Evolutionary conservation across 2,113 vertebrate species (phyloP).

Genomic region (Shinisaurus crocodilurus): DNA sequence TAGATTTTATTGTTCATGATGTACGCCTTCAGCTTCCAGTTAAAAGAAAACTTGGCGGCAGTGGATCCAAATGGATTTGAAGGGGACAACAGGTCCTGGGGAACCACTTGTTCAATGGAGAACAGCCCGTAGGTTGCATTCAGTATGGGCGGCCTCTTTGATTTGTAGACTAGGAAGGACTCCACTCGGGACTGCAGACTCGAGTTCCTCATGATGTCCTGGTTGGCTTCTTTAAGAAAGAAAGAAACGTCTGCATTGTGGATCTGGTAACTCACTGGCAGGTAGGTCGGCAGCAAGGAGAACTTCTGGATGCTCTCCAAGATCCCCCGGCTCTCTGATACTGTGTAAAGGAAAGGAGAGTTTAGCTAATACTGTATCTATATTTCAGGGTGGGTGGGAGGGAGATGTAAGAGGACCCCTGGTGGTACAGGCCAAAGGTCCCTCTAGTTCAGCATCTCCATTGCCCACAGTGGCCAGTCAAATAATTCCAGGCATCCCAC

Average conservation of each 20-base stretch:
- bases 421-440: background rate
- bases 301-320: constrained; percentile 82
- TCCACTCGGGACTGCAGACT: constrained; percentile 90
- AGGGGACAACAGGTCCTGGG: constrained; percentile 81
- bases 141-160: constrained; percentile 80
- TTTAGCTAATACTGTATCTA: background rate
- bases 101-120: constrained; percentile 78
- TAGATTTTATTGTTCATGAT: constrained; percentile 84
- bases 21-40: constrained; percentile 87
- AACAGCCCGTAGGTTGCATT: constrained; percentile 87
- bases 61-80: constrained; percentile 77
- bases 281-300: constrained; percentile 84
- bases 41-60: constrained; percentile 77
- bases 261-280: constrained; percentile 88
- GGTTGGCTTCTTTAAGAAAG: constrained; percentile 91
- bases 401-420: background rate
- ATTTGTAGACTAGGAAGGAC: constrained; percentile 86
- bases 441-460: background rate
- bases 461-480: background rate
- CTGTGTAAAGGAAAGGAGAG: constrained; percentile 76
- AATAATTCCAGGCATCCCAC: background rate
- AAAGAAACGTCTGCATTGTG: constrained; percentile 83
- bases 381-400: background rate
- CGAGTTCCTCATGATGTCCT: constrained; percentile 95
- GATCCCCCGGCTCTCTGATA: constrained; percentile 83